Conservation (phyloP, 2,797 vertebrate genomes). For the Hapalemur alaotrensis region DNA sequence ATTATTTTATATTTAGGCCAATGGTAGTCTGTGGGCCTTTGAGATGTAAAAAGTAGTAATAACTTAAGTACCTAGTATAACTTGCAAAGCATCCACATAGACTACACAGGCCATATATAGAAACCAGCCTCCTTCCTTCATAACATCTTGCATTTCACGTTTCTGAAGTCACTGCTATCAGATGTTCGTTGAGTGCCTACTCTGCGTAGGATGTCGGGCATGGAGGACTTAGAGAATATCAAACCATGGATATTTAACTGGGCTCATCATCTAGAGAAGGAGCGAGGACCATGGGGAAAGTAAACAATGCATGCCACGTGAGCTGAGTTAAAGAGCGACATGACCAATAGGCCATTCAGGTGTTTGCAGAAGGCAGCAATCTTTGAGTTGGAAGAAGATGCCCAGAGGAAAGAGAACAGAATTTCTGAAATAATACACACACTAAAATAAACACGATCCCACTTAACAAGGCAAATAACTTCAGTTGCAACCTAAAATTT, state of each 20-base stretch:
- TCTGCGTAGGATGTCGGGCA: not conserved
- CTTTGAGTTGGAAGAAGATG: not conserved
- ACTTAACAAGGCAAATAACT: not conserved
- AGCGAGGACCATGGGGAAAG: not conserved
- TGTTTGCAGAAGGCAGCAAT: not conserved
- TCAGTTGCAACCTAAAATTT: not conserved
- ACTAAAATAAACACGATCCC: not conserved
- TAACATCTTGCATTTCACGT: not conserved
- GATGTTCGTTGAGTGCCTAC: not conserved
- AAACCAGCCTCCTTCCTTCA: not conserved
- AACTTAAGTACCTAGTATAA: conserved; percentile 50
- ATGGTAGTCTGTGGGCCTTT: conserved; percentile 36
- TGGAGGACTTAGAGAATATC: not conserved
- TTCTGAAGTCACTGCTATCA: not conserved
- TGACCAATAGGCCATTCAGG: not conserved
- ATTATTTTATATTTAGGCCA: conserved; percentile 65
- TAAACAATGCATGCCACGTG: not conserved
- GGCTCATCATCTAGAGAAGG: not conserved
- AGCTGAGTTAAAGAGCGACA: not conserved
- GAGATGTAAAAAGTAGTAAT: conserved; percentile 62
- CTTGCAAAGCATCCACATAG: conserved; percentile 4
- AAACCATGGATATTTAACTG: not conserved
- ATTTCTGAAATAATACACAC: not conserved
- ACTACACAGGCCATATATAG: not conserved
- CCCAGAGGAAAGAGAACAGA: not conserved